Evolutionary conservation across 1,140 invertebrate genomes (phyloP), one percentile per base, ranked within the genome.

Genomic region (Rhyacophila brunnea): DNA sequence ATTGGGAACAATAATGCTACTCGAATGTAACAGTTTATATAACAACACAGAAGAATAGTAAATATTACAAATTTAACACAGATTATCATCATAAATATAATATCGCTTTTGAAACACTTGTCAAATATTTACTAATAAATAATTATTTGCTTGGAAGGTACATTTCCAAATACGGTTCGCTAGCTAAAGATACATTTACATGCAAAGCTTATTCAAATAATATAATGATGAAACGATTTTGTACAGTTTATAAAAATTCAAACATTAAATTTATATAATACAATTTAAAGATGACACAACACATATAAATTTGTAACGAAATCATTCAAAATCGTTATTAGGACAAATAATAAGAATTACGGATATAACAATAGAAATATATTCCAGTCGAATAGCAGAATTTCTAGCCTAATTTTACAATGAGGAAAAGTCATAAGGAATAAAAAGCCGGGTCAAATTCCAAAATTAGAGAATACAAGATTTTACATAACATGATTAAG

Each of bases 1-100:
- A 53, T 14, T 70, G 64, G 62, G 65, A 70, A 65, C 68, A 66
- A 68, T 70, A 71, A 70, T 73, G 72, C 71, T 76, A 77, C 73
- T 74, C 73, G 75, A 77, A 77, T 78, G 75, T 79, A 77, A 75
- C 71, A 79, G 73, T 75, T 75, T 72, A 70, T 68, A 54, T 62
- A 75, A 77, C 73, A 73, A 71, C 73, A 72, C 72, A 70, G 69
- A 68, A 59, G 53, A 59, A 44, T 40, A 44, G 44, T 53, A 47
- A 57, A 58, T 62, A 40, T 62, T 56, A 51, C 36, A 58, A 50
- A 42, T 42, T 42, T 51, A 58, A 58, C 56, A 50, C 43, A 15
- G 56, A 50, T 44, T 47, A 20, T 50, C 38, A 49, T 32, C 23
- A 52, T 53, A 59, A 40, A 56, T 62, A 62, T 62, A 62, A 58